These are phyloP conservation scores for Parus major DNA, from an alignment of 2,113 vertebrate species.

Conservation along the genomic window DNA sequence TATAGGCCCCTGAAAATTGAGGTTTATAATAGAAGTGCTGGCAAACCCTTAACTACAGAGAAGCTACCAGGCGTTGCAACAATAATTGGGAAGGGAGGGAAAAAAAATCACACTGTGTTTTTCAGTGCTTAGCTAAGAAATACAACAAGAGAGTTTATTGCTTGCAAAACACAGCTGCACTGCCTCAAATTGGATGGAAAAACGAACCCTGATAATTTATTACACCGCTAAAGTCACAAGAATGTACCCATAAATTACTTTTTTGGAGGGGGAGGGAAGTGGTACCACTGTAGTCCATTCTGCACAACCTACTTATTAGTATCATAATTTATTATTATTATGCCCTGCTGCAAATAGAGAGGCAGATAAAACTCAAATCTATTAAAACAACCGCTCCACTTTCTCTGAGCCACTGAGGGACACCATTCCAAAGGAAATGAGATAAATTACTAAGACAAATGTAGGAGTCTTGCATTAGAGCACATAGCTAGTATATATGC, in stretches of 20 bases:
- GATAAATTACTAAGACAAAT: conserved; percentile 66
- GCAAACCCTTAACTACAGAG: conserved; percentile 68
- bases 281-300: conserved; percentile 58
- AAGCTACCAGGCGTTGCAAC: conserved; percentile 59
- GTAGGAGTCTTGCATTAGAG: not conserved
- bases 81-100: conserved; percentile 64
- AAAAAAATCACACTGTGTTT: conserved; percentile 64
- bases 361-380: conserved; percentile 79
- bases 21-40: conserved; percentile 69
- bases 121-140: conserved; percentile 75
- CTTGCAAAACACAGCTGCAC: conserved; percentile 78
- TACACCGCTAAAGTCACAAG: conserved; percentile 78
- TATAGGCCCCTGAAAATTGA: conserved; percentile 58
- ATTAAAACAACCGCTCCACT: conserved; percentile 73
- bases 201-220: conserved; percentile 78
- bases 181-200: conserved; percentile 77
- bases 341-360: conserved; percentile 66
- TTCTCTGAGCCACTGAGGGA: conserved; percentile 69
- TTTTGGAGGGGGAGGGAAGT: conserved; percentile 59
- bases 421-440: conserved; percentile 58
- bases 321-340: conserved; percentile 81
- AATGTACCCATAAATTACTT: conserved; percentile 76
- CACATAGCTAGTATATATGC: not conserved
- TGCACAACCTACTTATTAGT: conserved; percentile 77
- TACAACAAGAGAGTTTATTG: conserved; percentile 72